Base-by-base conservation (phyloP, 2,888 invertebrate species). In the Esperia sulphurella region DNA sequence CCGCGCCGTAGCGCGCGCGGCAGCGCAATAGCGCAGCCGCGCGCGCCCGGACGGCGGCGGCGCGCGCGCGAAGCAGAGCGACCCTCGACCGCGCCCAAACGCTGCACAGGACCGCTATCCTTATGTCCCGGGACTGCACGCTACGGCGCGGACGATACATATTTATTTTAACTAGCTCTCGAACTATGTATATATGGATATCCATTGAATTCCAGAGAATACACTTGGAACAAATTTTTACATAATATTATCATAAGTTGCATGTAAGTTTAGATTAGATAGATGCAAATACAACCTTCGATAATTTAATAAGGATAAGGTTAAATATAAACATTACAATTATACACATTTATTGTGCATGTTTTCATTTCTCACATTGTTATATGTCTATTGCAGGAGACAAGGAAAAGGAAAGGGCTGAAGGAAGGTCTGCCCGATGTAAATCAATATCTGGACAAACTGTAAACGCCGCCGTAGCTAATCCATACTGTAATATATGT, bases 381-480 rank as follows among this genome's bases (percentile, higher is more conserved):
- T 39, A 28, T 46, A 48, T 50, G 68, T 68, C 59, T 52, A 61
- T 87, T 90, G 43, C 90, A 94, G 93, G 97, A 97, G 49, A 98
- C 97, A 68, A 96, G 99, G 85, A 99, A 99, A 92, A 94, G 99
- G 90, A 99, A 99, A 93, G 99, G 99, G 88, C 93, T 99, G 79
- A 99, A 98, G 91, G 98, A 98, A 81, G 97, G 97, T 83, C 93
- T 99, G 65, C 99, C 99, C 73, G 96, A 97, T 80, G 92, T 99
- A 77, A 90, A 94, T 77, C 95, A 96, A 92, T 99, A 97, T 90
- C 92, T 98, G 91, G 99, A 99, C 93, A 99, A 99, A 92, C 92
- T 99, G 95, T 99, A 98, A 97, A 83, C 75, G 74, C 67, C 75
- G 70, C 31, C 14, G 39, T 86, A 86, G 85, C 84, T 79, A 83